Percentiles rank a stretch among this genome's conserved stretches.
These are phyloP conservation scores for Aphidius gifuensis DNA, from an alignment of 1,140 invertebrate species.

Conservation along the genomic window DNA sequence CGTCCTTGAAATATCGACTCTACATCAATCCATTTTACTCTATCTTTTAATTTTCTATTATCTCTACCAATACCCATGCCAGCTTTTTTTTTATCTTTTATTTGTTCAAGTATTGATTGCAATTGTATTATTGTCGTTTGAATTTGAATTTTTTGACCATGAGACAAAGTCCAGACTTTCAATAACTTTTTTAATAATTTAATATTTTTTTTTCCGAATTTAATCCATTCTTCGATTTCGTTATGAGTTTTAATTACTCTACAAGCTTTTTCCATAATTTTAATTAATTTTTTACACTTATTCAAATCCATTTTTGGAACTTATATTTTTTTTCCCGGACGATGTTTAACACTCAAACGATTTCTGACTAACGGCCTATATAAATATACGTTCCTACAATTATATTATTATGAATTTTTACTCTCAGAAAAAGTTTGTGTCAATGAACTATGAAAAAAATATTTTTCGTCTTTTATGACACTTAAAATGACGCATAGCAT, in stretches of 20 bases:
- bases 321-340: too few relatives aligned
- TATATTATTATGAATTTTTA: too few relatives aligned
- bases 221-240: neutral
- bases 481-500: too few relatives aligned
- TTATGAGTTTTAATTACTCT: neutral
- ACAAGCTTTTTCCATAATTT: neutral
- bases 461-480: too few relatives aligned
- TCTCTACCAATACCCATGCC: neutral
- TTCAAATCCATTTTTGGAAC: neutral
- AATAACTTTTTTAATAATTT: neutral
- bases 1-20: slow-evolving; percentile 8
- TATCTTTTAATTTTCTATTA: neutral
- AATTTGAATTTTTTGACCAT: neutral
- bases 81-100: neutral
- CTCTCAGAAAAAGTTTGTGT: too few relatives aligned
- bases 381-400: too few relatives aligned
- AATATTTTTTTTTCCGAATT: neutral
- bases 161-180: neutral
- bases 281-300: neutral
- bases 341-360: too few relatives aligned
- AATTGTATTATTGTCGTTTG: neutral
- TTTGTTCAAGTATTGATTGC: neutral
- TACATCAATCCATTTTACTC: slow-evolving; percentile 6
- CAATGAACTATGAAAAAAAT: too few relatives aligned
- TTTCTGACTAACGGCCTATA: too few relatives aligned